Base-by-base conservation (phyloP, 2,113 vertebrate genomes). In the Periophthalmus modestus region DNA sequence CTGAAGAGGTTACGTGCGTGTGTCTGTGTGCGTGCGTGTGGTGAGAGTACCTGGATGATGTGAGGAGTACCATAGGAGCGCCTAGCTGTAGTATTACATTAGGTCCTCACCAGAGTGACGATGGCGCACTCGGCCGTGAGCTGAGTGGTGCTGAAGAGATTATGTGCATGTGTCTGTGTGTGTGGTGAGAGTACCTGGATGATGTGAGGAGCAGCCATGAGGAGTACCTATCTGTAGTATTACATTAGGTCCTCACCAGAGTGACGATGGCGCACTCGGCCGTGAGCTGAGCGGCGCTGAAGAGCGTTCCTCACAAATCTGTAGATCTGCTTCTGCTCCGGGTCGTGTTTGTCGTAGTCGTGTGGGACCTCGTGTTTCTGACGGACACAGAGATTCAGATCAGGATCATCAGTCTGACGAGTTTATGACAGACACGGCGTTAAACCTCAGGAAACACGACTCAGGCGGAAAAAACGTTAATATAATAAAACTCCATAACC, bases 261-360 rank as follows among this genome's bases (percentile, higher is more conserved):
- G 97, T 98, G 88, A 99, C 97, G 86, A 99, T 97, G 93, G 97
- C 97, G 88, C 97, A 99, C 94, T 98, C 97, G 47, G 97, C 96
- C 0, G 96, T 98, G 91, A 99, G 95, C 90, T 98, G 97, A 82
- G 97, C 97, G 57, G 97, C 95, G 75, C 96, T 98, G 94, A 99
- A 99, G 82, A 99, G 86, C 0, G 97, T 98, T 71, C 97, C 97
- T 92, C 80, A 99, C 95, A 23, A 99, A 99, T 23, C 97, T 95
- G 83, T 99, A 98, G 87, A 99, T 98, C 90, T 98, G 97, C 82
- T 97, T 97, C 93, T 98, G 97, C 87, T 99, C 97, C 0, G 97
- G 97, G 87, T 97, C 95, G 0, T 95, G 95, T 75, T 93, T 95
- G 87, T 97, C 93, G 24, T 98, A 98, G 86, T 99, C 96, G 79